A percentile compares a stretch with the other conserved stretches of the same genome.
These are phyloP conservation scores for Megalops atlanticus DNA, from an alignment of 2,113 vertebrate genomes.

Conservation along the genomic window DNA sequence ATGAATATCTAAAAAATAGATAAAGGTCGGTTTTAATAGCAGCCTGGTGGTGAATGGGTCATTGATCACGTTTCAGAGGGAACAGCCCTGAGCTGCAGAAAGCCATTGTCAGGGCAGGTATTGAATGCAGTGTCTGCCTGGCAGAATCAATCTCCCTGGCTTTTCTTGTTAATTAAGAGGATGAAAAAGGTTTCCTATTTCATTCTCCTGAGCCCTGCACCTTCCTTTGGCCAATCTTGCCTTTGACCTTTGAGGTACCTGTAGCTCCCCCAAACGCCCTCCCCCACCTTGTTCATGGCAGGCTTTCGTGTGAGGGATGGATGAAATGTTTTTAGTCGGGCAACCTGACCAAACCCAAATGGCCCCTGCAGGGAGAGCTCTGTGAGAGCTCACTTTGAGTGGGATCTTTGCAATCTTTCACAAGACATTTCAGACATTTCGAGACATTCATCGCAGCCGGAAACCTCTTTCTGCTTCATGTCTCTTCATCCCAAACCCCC, in stretches of 20 bases:
- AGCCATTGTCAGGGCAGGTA: background rate
- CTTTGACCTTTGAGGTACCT: constrained; percentile 10
- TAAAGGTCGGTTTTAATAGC: background rate
- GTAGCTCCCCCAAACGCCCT: background rate
- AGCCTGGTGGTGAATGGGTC: background rate
- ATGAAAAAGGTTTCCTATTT: background rate
- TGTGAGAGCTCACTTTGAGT: background rate
- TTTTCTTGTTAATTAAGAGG: constrained; percentile 5
- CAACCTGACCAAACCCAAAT: background rate
- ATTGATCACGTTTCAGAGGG: constrained; percentile 9
- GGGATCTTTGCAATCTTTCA: constrained; percentile 2
- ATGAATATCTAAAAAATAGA: background rate
- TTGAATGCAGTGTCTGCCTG: constrained; percentile 1
- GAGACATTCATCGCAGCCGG: background rate
- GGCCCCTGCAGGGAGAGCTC: background rate
- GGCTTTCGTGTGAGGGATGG: background rate
- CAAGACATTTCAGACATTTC: background rate
- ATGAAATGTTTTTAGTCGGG: background rate
- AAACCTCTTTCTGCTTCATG: background rate
- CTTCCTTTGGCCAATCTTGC: background rate
- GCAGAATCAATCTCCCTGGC: constrained; percentile 10
- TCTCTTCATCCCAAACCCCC: background rate
- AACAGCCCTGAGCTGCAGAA: background rate
- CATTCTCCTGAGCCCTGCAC: background rate
- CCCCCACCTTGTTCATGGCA: background rate